phyloP scores from a whole-genome alignment of 2,797 vertebrate genomes.

The Microchirus variegatus region DNA sequence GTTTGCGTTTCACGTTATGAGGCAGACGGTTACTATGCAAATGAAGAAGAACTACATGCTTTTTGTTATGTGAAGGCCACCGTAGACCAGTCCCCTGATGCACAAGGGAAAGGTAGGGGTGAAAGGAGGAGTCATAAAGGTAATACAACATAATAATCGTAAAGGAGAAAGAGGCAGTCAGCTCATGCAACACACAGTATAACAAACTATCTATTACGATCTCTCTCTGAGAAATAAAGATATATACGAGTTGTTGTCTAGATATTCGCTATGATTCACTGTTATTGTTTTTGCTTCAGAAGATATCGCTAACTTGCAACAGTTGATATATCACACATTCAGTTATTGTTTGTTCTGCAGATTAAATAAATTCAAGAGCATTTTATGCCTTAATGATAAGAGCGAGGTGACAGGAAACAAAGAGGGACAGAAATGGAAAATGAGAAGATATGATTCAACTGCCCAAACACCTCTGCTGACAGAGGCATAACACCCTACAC shows the following conservation, averaged over 20 bases:
- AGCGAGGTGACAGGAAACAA: slow-evolving; percentile 2
- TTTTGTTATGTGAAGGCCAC: no score
- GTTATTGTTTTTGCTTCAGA: not conserved
- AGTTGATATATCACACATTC: not conserved
- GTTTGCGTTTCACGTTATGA: no score
- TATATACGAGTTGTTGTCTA: not conserved
- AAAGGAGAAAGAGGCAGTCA: no score
- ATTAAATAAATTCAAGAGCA: not conserved
- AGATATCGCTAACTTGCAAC: not conserved
- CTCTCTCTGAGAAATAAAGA: not conserved
- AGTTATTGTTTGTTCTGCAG: not conserved
- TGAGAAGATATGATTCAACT: not conserved
- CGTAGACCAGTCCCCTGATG: no score
- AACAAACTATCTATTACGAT: no score
- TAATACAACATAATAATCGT: no score
- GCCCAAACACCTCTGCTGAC: not conserved
- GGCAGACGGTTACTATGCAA: no score
- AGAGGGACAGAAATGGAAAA: no score
- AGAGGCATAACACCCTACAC: not conserved
- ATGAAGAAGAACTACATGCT: no score
- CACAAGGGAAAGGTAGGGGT: no score
- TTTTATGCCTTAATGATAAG: not conserved
- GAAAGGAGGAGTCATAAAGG: no score
- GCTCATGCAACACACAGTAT: no score
- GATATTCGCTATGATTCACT: not conserved